Conservation (phyloP, 2,113 vertebrate species). For the Empidonax traillii region DNA sequence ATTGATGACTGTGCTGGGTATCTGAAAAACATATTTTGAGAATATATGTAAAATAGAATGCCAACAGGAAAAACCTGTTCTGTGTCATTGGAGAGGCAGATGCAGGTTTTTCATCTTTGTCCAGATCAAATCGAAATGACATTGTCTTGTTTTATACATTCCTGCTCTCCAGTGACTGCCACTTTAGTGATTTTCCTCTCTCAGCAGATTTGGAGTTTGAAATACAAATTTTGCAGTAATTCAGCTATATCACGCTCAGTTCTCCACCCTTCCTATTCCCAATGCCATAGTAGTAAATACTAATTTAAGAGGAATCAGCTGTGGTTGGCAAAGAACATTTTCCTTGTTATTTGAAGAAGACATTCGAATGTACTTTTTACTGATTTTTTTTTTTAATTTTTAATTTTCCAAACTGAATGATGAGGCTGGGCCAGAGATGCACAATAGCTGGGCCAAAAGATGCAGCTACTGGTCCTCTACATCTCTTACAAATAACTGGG, state of each 20-base stretch:
- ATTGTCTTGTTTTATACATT: slow-evolving; percentile 30
- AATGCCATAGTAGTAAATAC: not conserved
- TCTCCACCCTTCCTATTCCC: not conserved
- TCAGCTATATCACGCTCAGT: not conserved
- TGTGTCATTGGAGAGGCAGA: slow-evolving; percentile 36
- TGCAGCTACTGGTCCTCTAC: not conserved
- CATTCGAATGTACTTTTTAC: not conserved
- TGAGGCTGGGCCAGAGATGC: not conserved
- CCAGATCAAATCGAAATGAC: slow-evolving; percentile 56
- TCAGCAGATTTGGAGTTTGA: slow-evolving; percentile 32
- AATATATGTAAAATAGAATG: slow-evolving; percentile 48
- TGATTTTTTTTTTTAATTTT: too few relatives aligned
- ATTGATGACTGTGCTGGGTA: not conserved
- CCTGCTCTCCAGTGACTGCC: not conserved
- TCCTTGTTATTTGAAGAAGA: not conserved
- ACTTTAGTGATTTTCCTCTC: not conserved
- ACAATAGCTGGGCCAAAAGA: not conserved
- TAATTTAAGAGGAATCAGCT: not conserved
- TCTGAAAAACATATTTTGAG: slow-evolving; percentile 41
- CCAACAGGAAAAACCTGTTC: slow-evolving; percentile 54
- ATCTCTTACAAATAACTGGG: not conserved
- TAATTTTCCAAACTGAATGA: not conserved
- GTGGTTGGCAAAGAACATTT: not conserved
- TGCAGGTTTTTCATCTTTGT: slow-evolving; percentile 27
- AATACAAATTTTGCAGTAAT: not conserved